phyloP scores from a whole-genome alignment of 2,888 invertebrate species.

The Drosophila austrosaltans region DNA sequence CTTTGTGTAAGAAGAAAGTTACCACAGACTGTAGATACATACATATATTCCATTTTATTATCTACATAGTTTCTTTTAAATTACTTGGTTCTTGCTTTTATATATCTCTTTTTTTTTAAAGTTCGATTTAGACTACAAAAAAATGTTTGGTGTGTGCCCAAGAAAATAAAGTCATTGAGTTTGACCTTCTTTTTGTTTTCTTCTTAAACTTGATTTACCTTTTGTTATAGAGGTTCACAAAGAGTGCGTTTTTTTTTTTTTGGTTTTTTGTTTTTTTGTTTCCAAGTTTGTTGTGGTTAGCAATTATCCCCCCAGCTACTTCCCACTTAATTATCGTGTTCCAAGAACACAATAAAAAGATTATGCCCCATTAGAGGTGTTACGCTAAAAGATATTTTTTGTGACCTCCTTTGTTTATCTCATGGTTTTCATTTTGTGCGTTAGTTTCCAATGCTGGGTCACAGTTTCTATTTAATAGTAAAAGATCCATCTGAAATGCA shows the following conservation, averaged over 20 bases:
- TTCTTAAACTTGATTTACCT: slow-evolving; percentile 57
- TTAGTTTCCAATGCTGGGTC: background rate
- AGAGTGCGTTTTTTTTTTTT: slow-evolving; percentile 15
- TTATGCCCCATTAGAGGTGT: slow-evolving; percentile 69
- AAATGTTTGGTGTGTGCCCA: slow-evolving; percentile 2
- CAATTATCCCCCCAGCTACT: slow-evolving; percentile 53
- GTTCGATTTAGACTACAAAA: background rate
- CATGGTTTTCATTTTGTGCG: background rate
- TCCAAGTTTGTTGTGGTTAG: slow-evolving; percentile 22
- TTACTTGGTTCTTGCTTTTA: background rate
- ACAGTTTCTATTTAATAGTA: background rate
- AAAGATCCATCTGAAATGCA: background rate
- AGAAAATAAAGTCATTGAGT: slow-evolving; percentile 44
- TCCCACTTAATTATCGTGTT: slow-evolving; percentile 72
- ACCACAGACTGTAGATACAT: background rate
- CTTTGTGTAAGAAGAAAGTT: background rate
- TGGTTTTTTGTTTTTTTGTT: slow-evolving; percentile 15
- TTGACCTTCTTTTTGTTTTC: slow-evolving; percentile 60
- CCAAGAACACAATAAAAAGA: slow-evolving; percentile 64
- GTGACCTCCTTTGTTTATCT: slow-evolving; percentile 30
- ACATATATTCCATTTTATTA: background rate
- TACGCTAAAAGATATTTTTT: slow-evolving; percentile 41
- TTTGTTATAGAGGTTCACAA: slow-evolving; percentile 47
- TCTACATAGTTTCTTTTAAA: background rate
- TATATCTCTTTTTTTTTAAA: background rate